Conservation (phyloP, 1,140 invertebrate species). For the Saccostrea echinata region DNA sequence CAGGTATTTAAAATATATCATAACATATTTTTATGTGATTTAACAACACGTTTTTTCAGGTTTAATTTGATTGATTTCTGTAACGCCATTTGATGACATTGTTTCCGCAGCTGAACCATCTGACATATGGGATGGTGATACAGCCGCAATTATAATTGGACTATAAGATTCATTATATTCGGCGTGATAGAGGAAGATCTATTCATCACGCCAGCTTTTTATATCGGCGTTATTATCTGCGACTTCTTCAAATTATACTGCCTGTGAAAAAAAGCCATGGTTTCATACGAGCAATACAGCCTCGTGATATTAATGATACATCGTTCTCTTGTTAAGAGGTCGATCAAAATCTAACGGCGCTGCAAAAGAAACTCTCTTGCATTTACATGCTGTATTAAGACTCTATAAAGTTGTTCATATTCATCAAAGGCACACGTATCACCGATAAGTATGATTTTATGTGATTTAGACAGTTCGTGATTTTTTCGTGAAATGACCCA, state of each 20-base stretch:
- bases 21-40: too few relatives aligned
- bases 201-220: slow-evolving; percentile 3
- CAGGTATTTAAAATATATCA: too few relatives aligned
- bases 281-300: slow-evolving; percentile 7
- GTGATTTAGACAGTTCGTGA: not conserved
- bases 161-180: slow-evolving; percentile 36
- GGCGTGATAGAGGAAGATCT: not conserved
- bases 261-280: slow-evolving; percentile 14
- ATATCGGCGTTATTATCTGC: slow-evolving; percentile 16
- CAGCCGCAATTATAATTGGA: slow-evolving; percentile 32
- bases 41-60: too few relatives aligned
- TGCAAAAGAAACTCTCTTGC: not conserved
- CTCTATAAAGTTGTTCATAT: slow-evolving; percentile 12
- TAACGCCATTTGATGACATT: slow-evolving; percentile 5
- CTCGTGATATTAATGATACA: slow-evolving; percentile 15
- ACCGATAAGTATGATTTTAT: slow-evolving; percentile 6
- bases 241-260: slow-evolving; percentile 8
- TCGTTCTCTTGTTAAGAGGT: not conserved
- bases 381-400: slow-evolving; percentile 1
- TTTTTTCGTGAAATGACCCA: slow-evolving; percentile 16
- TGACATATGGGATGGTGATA: slow-evolving; percentile 15
- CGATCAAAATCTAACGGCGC: not conserved
- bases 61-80: slow-evolving; percentile 2
- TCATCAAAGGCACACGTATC: not conserved
- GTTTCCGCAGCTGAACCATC: not conserved